phyloP scores from a whole-genome alignment of 2,113 vertebrate genomes.

The Orthochromis malagaraziensis region DNA sequence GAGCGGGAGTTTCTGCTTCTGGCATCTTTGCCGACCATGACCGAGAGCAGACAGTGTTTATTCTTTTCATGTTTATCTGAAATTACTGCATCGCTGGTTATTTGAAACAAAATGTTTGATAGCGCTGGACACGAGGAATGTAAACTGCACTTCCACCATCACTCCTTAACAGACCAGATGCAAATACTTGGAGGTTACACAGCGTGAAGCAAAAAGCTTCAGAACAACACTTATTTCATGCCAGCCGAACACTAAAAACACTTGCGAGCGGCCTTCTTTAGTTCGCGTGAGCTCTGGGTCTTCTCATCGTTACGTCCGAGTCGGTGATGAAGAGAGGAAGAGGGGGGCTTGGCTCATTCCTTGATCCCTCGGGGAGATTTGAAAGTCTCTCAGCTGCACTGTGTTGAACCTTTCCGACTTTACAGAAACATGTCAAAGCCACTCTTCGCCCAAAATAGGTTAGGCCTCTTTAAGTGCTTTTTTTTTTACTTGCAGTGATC shows the following conservation, averaged over 20 bases:
- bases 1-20: neutral
- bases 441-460: neutral
- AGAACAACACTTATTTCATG: neutral
- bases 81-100: conserved; percentile 23
- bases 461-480: neutral
- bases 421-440: neutral
- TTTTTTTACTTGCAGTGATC: neutral
- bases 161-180: conserved; percentile 7
- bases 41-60: neutral
- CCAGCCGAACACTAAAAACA: neutral
- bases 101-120: conserved; percentile 15
- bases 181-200: neutral
- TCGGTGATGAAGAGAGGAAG: neutral
- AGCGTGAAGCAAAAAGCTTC: neutral
- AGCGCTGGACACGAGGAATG: conserved; percentile 23
- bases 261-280: neutral
- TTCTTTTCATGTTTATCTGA: conserved; percentile 28
- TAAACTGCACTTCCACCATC: conserved; percentile 16
- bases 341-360: neutral
- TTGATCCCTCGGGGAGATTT: neutral
- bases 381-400: neutral
- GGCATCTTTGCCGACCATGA: neutral
- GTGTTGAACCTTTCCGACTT: neutral
- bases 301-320: neutral
- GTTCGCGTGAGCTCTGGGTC: neutral